These are phyloP conservation scores for Halictus rubicundus DNA, from an alignment of 1,140 invertebrate genomes.

Conservation along the genomic window DNA sequence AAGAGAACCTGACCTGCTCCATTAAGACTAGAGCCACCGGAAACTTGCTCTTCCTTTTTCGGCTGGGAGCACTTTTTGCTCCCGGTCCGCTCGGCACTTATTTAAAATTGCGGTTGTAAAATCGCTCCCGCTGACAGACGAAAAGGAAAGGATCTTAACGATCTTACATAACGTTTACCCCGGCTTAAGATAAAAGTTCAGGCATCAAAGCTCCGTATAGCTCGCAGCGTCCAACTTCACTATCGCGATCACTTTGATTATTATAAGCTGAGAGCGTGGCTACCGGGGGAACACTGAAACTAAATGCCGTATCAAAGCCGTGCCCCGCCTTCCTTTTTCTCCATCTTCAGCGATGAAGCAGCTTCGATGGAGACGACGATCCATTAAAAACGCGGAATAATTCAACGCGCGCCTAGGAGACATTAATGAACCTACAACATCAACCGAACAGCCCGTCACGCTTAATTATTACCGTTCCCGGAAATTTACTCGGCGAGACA, in stretches of 20 bases:
- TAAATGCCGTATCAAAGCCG: no score
- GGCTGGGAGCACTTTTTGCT: not conserved
- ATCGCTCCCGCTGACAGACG: conserved; percentile 18
- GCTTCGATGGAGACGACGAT: no score
- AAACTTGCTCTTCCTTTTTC: not conserved
- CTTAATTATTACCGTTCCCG: not conserved
- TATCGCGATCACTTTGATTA: not conserved
- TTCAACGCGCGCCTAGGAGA: not conserved
- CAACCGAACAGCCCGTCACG: not conserved
- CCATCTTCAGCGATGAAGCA: no score
- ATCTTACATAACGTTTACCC: conserved; percentile 24
- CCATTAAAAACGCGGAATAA: not conserved
- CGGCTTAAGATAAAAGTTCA: conserved; percentile 14
- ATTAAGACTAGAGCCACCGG: conserved; percentile 61
- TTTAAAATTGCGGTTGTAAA: conserved; percentile 33
- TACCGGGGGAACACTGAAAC: not conserved
- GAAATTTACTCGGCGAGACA: not conserved
- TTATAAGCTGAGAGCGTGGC: not conserved
- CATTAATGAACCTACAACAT: not conserved
- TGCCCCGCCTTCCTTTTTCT: no score
- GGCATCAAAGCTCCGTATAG: not conserved
- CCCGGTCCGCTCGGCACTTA: conserved; percentile 3
- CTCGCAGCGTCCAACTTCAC: not conserved
- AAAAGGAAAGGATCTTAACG: conserved; percentile 43
- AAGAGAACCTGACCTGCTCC: conserved; percentile 64